Evolutionary conservation across 2,797 vertebrate species (phyloP), one percentile per base, ranked within the genome.

Genomic region (Falco cherrug): DNA sequence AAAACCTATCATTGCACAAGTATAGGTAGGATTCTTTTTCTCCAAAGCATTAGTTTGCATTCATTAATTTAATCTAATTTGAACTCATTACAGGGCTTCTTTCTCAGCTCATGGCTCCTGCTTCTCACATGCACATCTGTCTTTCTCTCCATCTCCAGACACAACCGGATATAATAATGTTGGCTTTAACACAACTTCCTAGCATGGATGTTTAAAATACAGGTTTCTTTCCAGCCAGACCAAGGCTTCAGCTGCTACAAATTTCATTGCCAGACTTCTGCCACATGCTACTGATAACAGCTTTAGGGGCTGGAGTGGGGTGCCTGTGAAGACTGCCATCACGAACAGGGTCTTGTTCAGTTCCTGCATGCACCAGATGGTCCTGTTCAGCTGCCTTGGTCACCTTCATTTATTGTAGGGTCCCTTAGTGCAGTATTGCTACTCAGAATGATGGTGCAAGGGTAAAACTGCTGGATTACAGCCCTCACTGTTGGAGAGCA

Each of bases 1-100:
- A 80, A 83, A 86, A 57, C 6, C 37, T 60, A 45, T 84, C 57
- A 53, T 16, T 71, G 77, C 3, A 10, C 68, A 64, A 75, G 22
- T 48, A n/a, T 41, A 86, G 54, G 86, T 57, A 95, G 65, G 61
- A 84, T 90, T 84, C 29, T 81, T 92, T 93, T 92, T 60, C 77
- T 93, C 69, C 39, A 75, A 50, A 90, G 61, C 41, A 59, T 83
- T 89, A 63, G 63, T 74, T 85, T 84, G 25, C 29, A n/a, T 95
- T 88, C 64, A 69, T 87, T 63, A 50, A 76, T 33, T 73, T 91
- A 83, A 95, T 85, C 48, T 71, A 47, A 69, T 91, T 73, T 80
- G 29, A 85, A 76, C 39, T 89, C 76, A 67, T 90, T 76, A 83
- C 1, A 2, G 22, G 8, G 35, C 54, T 73, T 92, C 21, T 89